Percentiles rank a stretch among this genome's conserved stretches.
Conservation (phyloP, 2,888 invertebrate genomes). For the Dyspetes luteomarginatus region DNA sequence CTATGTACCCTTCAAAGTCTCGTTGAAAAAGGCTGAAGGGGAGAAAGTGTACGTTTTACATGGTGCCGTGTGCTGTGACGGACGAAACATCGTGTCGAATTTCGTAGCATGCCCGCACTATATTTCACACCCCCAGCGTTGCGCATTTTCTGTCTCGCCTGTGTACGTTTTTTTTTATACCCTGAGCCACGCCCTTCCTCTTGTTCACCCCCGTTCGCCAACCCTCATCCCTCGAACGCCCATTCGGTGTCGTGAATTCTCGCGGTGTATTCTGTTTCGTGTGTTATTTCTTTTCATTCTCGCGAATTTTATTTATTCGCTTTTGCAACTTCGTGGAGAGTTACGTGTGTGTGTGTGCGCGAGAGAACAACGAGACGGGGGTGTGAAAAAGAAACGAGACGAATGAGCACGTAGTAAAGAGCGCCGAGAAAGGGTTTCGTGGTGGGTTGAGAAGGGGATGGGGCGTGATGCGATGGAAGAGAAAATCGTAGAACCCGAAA, state of each 20-base stretch:
- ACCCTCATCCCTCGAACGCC: conserved; percentile 35
- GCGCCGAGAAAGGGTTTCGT: neutral
- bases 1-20: neutral
- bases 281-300: conserved; percentile 47
- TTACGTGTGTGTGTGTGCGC: conserved; percentile 10
- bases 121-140: conserved; percentile 65
- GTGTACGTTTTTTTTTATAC: conserved; percentile 45
- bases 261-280: conserved; percentile 51
- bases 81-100: conserved; percentile 67
- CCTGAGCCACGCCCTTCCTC: conserved; percentile 56
- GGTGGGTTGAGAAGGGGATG: neutral
- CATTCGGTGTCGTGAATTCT: conserved; percentile 55
- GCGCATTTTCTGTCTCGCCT: conserved; percentile 14
- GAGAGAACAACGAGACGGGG: conserved; percentile 23
- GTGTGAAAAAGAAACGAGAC: conserved; percentile 17
- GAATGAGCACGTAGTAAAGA: conserved; percentile 48
- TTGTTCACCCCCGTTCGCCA: conserved; percentile 69
- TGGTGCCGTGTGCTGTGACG: conserved; percentile 41
- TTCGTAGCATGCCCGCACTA: conserved; percentile 68
- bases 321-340: conserved; percentile 26
- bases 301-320: conserved; percentile 57
- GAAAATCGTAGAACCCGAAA: conserved; percentile 29
- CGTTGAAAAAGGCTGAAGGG: conserved; percentile 2
- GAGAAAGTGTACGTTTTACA: conserved; percentile 27
- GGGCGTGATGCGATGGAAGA: conserved; percentile 14